Conservation (phyloP, 1,140 invertebrate species). For the Drosophila pectinifera region DNA sequence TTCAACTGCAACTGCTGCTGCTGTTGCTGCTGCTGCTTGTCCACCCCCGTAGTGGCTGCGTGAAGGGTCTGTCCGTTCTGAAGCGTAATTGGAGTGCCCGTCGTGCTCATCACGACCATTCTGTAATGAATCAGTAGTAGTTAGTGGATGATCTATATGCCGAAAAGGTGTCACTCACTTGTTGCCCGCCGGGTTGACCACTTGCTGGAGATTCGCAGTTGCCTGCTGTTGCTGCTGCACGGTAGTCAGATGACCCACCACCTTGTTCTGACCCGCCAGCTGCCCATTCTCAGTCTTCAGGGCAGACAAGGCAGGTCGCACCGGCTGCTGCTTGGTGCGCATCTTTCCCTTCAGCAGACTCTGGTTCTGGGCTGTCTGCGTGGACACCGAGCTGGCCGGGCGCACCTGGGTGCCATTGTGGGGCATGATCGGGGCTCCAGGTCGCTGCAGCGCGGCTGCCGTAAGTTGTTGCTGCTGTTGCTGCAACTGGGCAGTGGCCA, state of each 20-base stretch:
- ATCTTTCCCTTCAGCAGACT: constrained; percentile 79
- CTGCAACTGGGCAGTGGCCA: constrained; percentile 57
- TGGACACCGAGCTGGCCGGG: constrained; percentile 91
- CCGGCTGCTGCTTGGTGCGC: constrained; percentile 85
- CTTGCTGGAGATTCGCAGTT: constrained; percentile 84
- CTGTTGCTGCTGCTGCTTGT: constrained; percentile 58
- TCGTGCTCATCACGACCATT: constrained; percentile 84
- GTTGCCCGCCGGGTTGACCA: constrained; percentile 79
- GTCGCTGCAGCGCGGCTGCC: constrained; percentile 59
- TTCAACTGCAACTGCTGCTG: constrained; percentile 63
- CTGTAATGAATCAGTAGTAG: constrained; percentile 37
- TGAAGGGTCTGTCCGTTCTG: constrained; percentile 81
- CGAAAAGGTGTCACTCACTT: constrained; percentile 58
- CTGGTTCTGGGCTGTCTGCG: constrained; percentile 88
- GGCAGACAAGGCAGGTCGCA: constrained; percentile 87
- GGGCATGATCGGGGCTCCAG: constrained; percentile 86
- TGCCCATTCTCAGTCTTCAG: constrained; percentile 88
- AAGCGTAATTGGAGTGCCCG: constrained; percentile 78
- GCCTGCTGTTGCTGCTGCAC: constrained; percentile 65
- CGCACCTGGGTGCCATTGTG: constrained; percentile 87
- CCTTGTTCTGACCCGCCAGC: constrained; percentile 86
- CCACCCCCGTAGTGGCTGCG: constrained; percentile 56
- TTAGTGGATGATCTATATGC: not conserved
- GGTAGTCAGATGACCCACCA: constrained; percentile 44
- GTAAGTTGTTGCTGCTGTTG: constrained; percentile 67